A percentile compares a stretch with the other conserved stretches of the same genome.
These are phyloP conservation scores for Aurelia sp. DNA, from an alignment of 30 jellyfish, hydroid and myxozoan genomes.

Conservation along the genomic window DNA sequence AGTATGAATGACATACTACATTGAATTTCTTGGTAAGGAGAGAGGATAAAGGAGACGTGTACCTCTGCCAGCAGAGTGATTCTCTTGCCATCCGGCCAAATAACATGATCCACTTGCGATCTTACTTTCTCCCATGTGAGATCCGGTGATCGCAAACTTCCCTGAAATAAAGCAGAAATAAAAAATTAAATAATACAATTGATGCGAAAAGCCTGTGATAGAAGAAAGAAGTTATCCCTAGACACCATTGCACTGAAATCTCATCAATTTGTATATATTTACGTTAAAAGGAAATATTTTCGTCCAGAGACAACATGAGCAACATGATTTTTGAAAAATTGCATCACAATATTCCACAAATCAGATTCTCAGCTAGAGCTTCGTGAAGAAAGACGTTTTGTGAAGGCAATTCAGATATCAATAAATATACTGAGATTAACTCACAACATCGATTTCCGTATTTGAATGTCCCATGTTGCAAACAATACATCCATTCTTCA, in stretches of 20 bases:
- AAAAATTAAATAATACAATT: not conserved
- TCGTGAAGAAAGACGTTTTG: too few species aligned
- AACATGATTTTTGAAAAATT: too few species aligned
- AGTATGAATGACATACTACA: too few species aligned
- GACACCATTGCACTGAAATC: too few species aligned
- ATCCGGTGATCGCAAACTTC: constrained; percentile 96
- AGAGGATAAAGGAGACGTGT: not conserved
- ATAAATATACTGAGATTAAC: constrained; percentile 2
- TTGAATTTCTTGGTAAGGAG: too few species aligned
- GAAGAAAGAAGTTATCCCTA: too few species aligned
- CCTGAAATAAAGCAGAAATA: constrained; percentile 29
- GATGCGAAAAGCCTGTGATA: too few species aligned
- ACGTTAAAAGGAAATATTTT: too few species aligned
- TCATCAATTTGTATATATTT: too few species aligned
- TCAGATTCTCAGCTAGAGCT: too few species aligned
- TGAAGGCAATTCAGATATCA: not conserved
- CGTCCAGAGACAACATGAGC: too few species aligned
- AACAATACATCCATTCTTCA: constrained; percentile 95
- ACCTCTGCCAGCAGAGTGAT: constrained; percentile 99
- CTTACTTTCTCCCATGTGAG: constrained; percentile 98
- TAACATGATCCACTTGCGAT: constrained; percentile 95
- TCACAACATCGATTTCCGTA: constrained; percentile 97
- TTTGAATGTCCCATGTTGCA: constrained; percentile 99
- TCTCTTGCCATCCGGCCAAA: constrained; percentile 99
- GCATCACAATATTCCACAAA: too few species aligned